Evolutionary conservation across 2,797 vertebrate species (phyloP).

Genomic region (Falco concolor): DNA sequence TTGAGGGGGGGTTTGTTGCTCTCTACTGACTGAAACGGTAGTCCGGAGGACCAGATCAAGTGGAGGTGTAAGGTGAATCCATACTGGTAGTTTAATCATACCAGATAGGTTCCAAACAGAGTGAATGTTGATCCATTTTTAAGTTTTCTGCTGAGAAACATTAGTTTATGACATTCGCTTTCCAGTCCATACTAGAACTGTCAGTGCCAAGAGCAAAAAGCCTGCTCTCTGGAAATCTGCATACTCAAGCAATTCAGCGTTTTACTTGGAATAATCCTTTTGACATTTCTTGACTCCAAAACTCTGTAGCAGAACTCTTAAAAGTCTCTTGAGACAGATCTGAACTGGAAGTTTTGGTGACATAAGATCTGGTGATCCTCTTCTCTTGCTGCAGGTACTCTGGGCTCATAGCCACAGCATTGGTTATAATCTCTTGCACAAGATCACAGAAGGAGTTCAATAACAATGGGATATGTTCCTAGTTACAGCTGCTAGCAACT

Average conservation of each 20-base stretch:
- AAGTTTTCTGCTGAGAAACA: neutral
- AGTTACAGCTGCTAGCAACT: neutral
- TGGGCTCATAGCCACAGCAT: neutral
- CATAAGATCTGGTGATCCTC: neutral
- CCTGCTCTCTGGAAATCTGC: slow-evolving; percentile 5
- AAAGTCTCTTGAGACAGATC: neutral
- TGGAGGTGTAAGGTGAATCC: neutral
- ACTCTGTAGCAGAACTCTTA: neutral
- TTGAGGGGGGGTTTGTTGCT: neutral
- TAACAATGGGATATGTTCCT: neutral
- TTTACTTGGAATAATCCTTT: slow-evolving; percentile 43
- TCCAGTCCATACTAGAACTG: neutral
- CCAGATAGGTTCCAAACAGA: neutral
- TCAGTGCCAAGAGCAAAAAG: slow-evolving; percentile 41
- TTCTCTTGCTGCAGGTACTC: neutral
- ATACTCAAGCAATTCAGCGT: slow-evolving; percentile 10
- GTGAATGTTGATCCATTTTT: neutral
- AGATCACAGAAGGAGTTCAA: neutral
- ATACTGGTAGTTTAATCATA: neutral
- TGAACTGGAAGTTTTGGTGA: neutral
- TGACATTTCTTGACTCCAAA: slow-evolving; percentile 28
- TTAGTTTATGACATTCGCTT: neutral
- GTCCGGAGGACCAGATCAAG: neutral
- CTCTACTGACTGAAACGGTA: neutral
- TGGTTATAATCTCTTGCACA: neutral